Percentiles rank a stretch among this genome's conserved stretches.
Conservation (phyloP, 30 jellyfish, hydroid and myxozoan species). For the Catostylus mosaicus region DNA sequence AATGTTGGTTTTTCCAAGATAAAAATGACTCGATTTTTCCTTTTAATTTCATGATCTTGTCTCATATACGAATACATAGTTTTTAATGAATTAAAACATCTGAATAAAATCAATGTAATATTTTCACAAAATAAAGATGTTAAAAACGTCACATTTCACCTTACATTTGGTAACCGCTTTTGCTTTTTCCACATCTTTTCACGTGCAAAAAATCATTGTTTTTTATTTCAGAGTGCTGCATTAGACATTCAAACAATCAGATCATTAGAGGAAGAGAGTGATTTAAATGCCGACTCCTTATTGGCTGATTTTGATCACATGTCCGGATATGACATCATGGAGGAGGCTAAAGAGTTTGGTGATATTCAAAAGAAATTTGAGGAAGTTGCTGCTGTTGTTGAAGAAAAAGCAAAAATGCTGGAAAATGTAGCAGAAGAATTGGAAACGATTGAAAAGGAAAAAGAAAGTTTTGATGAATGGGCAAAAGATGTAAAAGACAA, state of each 20-base stretch:
- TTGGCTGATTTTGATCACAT: conserved; percentile 1
- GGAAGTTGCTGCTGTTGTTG: conserved; percentile 38
- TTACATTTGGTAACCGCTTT: too few species aligned
- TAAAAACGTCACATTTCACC: too few species aligned
- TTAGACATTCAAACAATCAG: conserved; percentile 33
- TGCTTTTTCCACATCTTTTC: too few species aligned
- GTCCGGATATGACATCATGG: conserved; percentile 36
- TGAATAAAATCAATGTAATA: too few species aligned
- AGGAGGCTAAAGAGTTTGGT: conserved; percentile 40
- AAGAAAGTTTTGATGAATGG: conserved; percentile 65
- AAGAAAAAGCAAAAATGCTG: conserved; percentile 46
- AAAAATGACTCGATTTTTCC: too few species aligned
- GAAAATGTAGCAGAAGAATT: conserved; percentile 60
- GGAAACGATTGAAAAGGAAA: conserved; percentile 63
- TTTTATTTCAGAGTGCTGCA: conserved; percentile 16
- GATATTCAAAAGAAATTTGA: conserved; percentile 39
- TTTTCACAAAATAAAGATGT: too few species aligned
- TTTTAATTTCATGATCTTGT: too few species aligned
- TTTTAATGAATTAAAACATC: too few species aligned
- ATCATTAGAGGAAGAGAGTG: conserved; percentile 8
- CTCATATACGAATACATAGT: too few species aligned
- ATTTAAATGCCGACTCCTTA: background rate
- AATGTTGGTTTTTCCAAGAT: too few species aligned
- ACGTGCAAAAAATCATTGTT: too few species aligned
- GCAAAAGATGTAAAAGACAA: conserved; percentile 35